These are phyloP conservation scores for Melinaea menophilus DNA, from an alignment of 2,888 invertebrate genomes.

Conservation along the genomic window DNA sequence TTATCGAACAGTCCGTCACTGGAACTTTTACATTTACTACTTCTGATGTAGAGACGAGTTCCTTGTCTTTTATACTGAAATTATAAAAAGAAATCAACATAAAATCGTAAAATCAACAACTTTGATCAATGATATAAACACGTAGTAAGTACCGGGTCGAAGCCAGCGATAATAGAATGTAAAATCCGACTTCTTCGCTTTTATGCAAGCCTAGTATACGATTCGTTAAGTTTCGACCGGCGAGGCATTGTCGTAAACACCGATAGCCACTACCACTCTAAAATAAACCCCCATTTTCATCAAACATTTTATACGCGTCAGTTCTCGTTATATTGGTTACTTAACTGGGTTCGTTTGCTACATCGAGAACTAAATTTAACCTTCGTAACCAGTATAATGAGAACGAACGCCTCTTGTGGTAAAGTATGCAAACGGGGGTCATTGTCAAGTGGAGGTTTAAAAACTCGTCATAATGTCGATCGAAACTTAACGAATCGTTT, in stretches of 20 bases:
- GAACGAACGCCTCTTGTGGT: neutral
- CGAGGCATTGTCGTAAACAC: neutral
- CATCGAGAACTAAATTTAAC: constrained; percentile 2
- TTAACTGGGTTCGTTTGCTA: neutral
- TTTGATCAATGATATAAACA: too few relatives aligned
- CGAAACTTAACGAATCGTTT: constrained; percentile 51
- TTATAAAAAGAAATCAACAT: constrained; percentile 3
- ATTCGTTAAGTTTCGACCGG: constrained; percentile 5
- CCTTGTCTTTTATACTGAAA: constrained; percentile 33
- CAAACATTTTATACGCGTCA: neutral
- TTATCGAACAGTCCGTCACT: constrained; percentile 78
- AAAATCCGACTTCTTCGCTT: neutral
- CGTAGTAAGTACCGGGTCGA: too few relatives aligned
- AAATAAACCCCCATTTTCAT: neutral
- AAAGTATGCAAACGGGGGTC: constrained; percentile 10
- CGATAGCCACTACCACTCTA: neutral
- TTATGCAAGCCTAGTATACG: constrained; percentile 1
- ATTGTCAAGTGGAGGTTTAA: constrained; percentile 17
- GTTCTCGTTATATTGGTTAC: constrained; percentile 2
- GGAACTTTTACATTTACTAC: constrained; percentile 61
- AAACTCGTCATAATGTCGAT: constrained; percentile 37
- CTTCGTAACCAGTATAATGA: constrained; percentile 3
- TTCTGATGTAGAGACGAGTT: constrained; percentile 43
- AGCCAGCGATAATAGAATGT: too few relatives aligned
- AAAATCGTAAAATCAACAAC: neutral